Evolutionary conservation across 2,797 vertebrate species (phyloP).

Genomic region (Vultur gryphus): DNA sequence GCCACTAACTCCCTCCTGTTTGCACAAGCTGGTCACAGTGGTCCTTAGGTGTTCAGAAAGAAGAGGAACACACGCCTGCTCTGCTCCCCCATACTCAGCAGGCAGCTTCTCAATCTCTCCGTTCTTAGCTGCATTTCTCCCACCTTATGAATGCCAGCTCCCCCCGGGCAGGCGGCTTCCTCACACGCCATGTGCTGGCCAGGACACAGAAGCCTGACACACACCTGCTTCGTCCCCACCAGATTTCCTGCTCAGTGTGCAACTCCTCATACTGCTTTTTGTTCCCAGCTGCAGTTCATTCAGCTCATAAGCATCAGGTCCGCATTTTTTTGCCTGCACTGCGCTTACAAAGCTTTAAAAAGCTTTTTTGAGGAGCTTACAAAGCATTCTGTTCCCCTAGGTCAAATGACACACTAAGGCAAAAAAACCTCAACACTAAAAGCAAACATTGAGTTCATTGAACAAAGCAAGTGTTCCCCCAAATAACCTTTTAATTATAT

Average conservation of each 20-base stretch:
- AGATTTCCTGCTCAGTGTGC: neutral
- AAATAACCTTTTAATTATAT: neutral
- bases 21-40: neutral
- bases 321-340: neutral
- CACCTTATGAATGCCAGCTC: fast-evolving
- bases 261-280: neutral
- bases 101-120: neutral
- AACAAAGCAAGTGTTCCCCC: neutral
- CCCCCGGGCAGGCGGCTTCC: neutral
- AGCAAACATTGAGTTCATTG: neutral
- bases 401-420: neutral
- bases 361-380: neutral
- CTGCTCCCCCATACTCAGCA: neutral
- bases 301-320: neutral
- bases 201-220: neutral
- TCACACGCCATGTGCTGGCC: fast-evolving
- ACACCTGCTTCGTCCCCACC: neutral
- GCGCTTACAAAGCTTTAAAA: neutral
- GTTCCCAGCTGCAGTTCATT: neutral
- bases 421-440: neutral
- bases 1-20: neutral
- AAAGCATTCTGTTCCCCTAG: neutral
- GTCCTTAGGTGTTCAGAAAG: neutral
- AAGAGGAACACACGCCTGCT: neutral
- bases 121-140: neutral